phyloP scores from a whole-genome alignment of 2,113 vertebrate species.

The Varanus komodoensis region DNA sequence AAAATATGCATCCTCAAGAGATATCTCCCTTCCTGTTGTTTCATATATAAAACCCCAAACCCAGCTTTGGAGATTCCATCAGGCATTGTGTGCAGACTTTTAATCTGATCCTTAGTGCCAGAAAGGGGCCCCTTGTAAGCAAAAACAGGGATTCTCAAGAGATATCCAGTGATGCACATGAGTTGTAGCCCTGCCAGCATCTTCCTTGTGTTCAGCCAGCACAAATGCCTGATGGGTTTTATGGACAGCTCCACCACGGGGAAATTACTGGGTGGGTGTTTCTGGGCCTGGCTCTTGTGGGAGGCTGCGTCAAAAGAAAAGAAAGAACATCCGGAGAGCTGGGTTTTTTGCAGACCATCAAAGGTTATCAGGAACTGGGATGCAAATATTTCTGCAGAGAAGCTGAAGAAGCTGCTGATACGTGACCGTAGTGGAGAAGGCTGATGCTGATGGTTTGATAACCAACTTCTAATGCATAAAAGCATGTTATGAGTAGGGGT shows the following conservation, averaged over 20 bases:
- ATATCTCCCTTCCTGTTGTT: neutral
- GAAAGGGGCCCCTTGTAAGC: neutral
- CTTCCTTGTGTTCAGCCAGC: neutral
- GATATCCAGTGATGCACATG: neutral
- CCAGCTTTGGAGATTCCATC: neutral
- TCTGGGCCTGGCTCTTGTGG: neutral
- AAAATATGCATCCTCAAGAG: neutral
- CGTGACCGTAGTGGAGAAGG: neutral
- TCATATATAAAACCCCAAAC: neutral
- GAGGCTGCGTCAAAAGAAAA: too few relatives aligned
- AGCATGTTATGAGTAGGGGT: neutral
- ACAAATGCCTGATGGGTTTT: conserved; percentile 2
- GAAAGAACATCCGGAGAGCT: neutral
- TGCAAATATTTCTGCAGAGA: neutral
- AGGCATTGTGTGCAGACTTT: neutral
- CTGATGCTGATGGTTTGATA: neutral
- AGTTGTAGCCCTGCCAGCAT: neutral
- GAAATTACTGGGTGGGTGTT: neutral
- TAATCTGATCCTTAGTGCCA: neutral
- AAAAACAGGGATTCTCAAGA: conserved; percentile 1
- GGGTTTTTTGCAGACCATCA: neutral
- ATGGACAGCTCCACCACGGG: neutral
- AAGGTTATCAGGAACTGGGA: conserved; percentile 3
- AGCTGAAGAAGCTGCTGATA: neutral
- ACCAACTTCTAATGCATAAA: neutral